phyloP scores from a whole-genome alignment of 2,888 invertebrate species.

The Trissoscelio sp. region DNA sequence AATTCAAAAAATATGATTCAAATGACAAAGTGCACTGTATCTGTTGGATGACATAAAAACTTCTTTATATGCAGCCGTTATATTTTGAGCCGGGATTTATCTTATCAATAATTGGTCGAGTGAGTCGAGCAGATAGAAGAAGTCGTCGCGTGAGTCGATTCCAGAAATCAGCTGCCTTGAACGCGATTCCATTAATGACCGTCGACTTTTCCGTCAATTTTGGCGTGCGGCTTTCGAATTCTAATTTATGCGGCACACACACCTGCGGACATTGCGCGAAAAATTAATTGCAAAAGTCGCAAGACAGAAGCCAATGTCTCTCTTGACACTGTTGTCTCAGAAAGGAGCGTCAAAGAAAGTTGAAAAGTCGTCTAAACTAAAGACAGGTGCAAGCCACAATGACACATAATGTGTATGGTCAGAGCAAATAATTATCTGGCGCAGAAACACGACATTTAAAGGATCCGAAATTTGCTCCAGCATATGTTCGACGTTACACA shows the following conservation, averaged over 20 bases:
- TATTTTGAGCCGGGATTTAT: constrained; percentile 25
- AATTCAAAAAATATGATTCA: constrained; percentile 26
- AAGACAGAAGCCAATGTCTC: background rate
- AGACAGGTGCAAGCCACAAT: constrained; percentile 38
- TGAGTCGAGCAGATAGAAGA: constrained; percentile 28
- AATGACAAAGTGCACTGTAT: constrained; percentile 39
- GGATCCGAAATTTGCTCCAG: background rate
- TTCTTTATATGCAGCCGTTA: constrained; percentile 2
- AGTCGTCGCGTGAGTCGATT: constrained; percentile 11
- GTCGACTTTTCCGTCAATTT: background rate
- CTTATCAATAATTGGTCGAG: constrained; percentile 37
- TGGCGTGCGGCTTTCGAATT: background rate
- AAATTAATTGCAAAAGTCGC: background rate
- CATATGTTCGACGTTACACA: constrained; percentile 7
- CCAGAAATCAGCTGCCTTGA: constrained; percentile 2
- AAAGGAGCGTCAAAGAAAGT: constrained; percentile 1
- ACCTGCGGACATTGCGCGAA: constrained; percentile 16
- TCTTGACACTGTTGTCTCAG: constrained; percentile 3
- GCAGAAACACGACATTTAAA: constrained; percentile 8
- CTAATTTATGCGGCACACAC: constrained; percentile 5
- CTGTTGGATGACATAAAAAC: constrained; percentile 22
- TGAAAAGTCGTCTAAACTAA: constrained; percentile 15
- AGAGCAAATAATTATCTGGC: constrained; percentile 35
- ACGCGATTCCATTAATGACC: constrained; percentile 1
- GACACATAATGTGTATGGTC: constrained; percentile 26